Evolutionary conservation across 2,888 invertebrate species (phyloP).

Genomic region (Chromoteleia sp.): DNA sequence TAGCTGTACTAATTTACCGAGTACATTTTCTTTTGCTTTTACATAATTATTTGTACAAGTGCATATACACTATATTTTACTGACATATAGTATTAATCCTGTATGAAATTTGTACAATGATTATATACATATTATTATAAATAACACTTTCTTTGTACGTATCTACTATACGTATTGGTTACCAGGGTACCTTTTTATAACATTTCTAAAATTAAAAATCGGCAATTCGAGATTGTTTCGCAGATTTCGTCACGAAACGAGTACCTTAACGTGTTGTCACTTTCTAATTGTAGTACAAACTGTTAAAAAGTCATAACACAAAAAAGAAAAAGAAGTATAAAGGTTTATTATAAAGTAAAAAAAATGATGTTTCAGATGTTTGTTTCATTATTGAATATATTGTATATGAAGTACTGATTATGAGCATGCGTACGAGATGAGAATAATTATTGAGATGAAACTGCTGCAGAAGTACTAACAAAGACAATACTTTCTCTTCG

Average conservation of each 20-base stretch:
- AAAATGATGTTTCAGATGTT: constrained; percentile 51
- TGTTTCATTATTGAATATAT: constrained; percentile 64
- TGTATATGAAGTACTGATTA: constrained; percentile 45
- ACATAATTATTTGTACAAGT: no score
- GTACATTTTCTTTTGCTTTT: no score
- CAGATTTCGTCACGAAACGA: constrained; percentile 21
- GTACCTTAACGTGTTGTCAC: constrained; percentile 60
- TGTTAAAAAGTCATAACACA: constrained; percentile 63
- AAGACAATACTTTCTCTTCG: constrained; percentile 60
- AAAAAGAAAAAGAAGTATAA: constrained; percentile 48
- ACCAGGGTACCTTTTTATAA: constrained; percentile 26
- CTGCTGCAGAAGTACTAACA: constrained; percentile 31
- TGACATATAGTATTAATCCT: no score
- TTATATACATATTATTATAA: neutral
- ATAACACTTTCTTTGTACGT: neutral
- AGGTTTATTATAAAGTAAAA: constrained; percentile 40
- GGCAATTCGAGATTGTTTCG: constrained; percentile 26
- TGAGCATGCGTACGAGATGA: constrained; percentile 23
- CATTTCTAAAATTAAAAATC: constrained; percentile 5
- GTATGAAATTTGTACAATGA: no score
- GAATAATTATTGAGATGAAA: constrained; percentile 28
- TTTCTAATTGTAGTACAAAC: constrained; percentile 66
- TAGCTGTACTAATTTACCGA: no score
- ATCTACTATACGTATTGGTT: constrained; percentile 7
- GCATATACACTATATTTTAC: no score